A percentile compares a stretch with the other conserved stretches of the same genome.
Evolutionary conservation across 2,113 vertebrate species (phyloP).

Genomic region (Centropristis striata): DNA sequence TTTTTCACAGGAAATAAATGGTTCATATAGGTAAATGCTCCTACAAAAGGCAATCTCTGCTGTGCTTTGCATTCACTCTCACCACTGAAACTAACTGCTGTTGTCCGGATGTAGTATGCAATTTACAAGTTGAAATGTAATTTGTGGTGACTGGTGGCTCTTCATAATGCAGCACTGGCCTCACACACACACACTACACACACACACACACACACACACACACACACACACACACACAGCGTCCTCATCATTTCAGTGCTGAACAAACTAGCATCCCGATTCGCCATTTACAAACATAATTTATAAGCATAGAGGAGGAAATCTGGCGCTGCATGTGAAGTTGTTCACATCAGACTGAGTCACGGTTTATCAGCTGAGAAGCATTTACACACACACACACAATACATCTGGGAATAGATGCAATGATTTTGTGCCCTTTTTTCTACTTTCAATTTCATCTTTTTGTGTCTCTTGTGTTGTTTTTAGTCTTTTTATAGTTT

Average conservation of each 20-base stretch:
- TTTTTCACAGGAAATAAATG: conserved; percentile 54
- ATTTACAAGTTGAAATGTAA: conserved; percentile 35
- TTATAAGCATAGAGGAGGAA: conserved; percentile 10
- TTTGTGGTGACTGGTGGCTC: conserved; percentile 16
- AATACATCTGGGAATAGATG: conserved; percentile 28
- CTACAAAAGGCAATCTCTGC: conserved; percentile 14
- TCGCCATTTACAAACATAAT: conserved; percentile 31
- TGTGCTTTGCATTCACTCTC: conserved; percentile 42
- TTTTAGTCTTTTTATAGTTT: no score
- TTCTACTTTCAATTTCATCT: background rate
- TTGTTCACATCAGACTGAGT: conserved; percentile 49
- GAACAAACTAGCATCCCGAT: conserved; percentile 3
- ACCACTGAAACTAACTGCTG: conserved; percentile 9
- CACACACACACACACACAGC: conserved; percentile 9
- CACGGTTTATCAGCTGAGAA: conserved; percentile 42
- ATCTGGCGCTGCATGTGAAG: conserved; percentile 15
- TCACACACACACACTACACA: background rate
- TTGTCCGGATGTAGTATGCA: background rate
- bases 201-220: conserved; percentile 7
- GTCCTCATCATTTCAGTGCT: conserved; percentile 8
- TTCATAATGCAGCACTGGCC: conserved; percentile 15
- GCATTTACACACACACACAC: conserved; percentile 30
- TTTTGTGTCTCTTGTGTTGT: no score
- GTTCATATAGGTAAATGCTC: conserved; percentile 34
- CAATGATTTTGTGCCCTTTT: conserved; percentile 18